Base-by-base conservation (phyloP, 2,888 invertebrate species). In the Protodeltote pygarga region DNA sequence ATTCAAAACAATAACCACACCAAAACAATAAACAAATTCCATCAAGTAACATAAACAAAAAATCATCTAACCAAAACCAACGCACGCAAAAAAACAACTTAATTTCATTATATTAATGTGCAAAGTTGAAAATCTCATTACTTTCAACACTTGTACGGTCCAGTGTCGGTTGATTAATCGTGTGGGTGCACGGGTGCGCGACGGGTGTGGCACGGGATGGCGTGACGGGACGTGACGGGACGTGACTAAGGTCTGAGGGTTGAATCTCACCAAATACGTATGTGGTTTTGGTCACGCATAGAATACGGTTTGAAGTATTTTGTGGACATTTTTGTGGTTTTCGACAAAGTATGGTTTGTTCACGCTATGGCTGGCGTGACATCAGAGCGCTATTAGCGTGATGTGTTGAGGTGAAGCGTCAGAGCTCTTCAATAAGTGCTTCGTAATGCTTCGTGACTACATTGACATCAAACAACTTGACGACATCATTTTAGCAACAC, bases 41-140 rank as follows among this genome's bases (percentile, higher is more conserved):
- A n/a, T n/a, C n/a, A n/a, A n/a, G n/a, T n/a, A n/a, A n/a, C n/a
- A n/a, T 3, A n/a, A 20, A 20, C 32, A 27, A 24, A 14, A 10
- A 21, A 9, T 19, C 0, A 3, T n/a, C n/a, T 3, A 4, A 2
- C 23, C 9, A 17, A 21, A 15, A 3, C 2, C 3, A 0, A 3
- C 23, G 14, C 2, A 19, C 3, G n/a, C 1, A 14, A 27, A 28
- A 21, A n/a, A 23, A 24, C 27, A 47, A 27, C 14, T 39, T 27
- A 34, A 47, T 41, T 65, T 41, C 0, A 29, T 58, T 62, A 44
- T 50, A 58, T 53, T 52, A 58, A 48, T 52, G 39, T 31, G 35
- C 6, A 39, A 67, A 59, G 54, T 63, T 67, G 50, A 15, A 49
- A 59, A 65, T 37, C 50, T 57, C 47, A 42, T 69, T 52, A 60